These are phyloP conservation scores for Hymenochirus boettgeri DNA, from an alignment of 2,113 vertebrate species.

Conservation along the genomic window DNA sequence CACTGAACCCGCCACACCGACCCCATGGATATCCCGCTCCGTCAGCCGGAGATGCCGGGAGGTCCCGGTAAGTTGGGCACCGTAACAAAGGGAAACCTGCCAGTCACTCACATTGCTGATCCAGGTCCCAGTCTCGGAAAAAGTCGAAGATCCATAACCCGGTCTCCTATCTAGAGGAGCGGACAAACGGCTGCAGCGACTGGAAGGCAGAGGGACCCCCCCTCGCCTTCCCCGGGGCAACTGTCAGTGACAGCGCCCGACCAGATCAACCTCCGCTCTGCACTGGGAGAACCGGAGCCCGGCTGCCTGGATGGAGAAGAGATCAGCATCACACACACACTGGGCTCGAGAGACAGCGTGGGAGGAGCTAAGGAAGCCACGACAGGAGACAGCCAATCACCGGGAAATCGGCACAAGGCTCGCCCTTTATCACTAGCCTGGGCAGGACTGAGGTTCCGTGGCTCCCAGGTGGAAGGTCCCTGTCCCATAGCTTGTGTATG, in stretches of 20 bases:
- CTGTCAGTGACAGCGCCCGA: conserved; percentile 27
- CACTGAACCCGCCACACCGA: no score
- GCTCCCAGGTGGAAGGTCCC: conserved; percentile 30
- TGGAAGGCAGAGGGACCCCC: conserved; percentile 13
- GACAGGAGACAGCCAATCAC: conserved; percentile 58
- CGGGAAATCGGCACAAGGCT: conserved; percentile 49
- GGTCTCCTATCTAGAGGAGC: background rate
- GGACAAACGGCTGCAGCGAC: conserved; percentile 31
- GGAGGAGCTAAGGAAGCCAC: conserved; percentile 62
- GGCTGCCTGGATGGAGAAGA: conserved; percentile 51
- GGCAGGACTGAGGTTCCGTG: conserved; percentile 13
- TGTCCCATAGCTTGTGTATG: no score
- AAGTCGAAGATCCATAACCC: conserved; percentile 92
- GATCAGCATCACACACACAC: conserved; percentile 49
- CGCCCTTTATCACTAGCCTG: conserved; percentile 2
- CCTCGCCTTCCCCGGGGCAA: background rate
- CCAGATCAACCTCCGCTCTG: conserved; percentile 9
- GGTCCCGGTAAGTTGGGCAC: conserved; percentile 7
- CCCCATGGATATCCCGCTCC: no score
- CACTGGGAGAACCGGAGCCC: conserved; percentile 39
- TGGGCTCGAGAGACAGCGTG: conserved; percentile 41
- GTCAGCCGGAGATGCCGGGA: no score
- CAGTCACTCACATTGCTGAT: conserved; percentile 84
- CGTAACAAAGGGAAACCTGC: conserved; percentile 29
- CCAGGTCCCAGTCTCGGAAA: conserved; percentile 93